phyloP scores from a whole-genome alignment of 2,797 vertebrate species.

The Synanceia verrucosa region DNA sequence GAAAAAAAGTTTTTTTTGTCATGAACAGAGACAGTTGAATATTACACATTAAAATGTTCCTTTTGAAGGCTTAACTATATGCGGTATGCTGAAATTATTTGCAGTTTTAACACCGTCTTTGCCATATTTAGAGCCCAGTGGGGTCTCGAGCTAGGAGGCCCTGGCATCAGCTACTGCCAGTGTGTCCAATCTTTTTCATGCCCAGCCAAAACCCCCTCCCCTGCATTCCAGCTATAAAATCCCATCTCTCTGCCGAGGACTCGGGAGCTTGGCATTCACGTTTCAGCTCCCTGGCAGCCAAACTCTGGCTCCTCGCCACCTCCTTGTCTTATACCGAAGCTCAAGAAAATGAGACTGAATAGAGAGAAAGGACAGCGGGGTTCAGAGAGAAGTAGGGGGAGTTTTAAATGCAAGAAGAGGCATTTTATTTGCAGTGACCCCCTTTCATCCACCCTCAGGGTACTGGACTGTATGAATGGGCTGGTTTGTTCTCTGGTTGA shows the following conservation, averaged over 20 bases:
- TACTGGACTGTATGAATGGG: constrained; percentile 54
- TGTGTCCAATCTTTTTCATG: constrained; percentile 75
- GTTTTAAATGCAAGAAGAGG: constrained; percentile 48
- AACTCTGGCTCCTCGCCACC: constrained; percentile 56
- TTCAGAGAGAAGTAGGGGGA: constrained; percentile 26
- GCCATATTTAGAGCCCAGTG: constrained; percentile 66
- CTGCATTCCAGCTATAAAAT: constrained; percentile 72
- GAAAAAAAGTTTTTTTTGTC: neutral
- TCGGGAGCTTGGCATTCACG: constrained; percentile 71
- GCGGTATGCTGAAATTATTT: constrained; percentile 30
- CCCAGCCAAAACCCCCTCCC: constrained; percentile 69
- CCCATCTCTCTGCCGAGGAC: constrained; percentile 67
- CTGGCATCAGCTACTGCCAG: constrained; percentile 62
- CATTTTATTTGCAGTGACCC: constrained; percentile 57
- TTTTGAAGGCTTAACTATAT: constrained; percentile 19
- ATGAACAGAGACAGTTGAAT: neutral
- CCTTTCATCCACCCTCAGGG: constrained; percentile 55
- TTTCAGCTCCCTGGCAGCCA: constrained; percentile 56
- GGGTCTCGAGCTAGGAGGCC: constrained; percentile 54
- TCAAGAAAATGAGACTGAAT: constrained; percentile 57
- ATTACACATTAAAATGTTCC: neutral
- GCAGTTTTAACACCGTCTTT: constrained; percentile 42
- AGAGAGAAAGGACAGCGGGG: constrained; percentile 26
- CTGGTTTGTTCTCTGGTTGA: constrained; percentile 69
- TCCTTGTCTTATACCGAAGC: constrained; percentile 54